Evolutionary conservation across 2,797 vertebrate genomes (phyloP), one percentile per base, ranked within the genome.

Genomic region (Helarctos malayanus): DNA sequence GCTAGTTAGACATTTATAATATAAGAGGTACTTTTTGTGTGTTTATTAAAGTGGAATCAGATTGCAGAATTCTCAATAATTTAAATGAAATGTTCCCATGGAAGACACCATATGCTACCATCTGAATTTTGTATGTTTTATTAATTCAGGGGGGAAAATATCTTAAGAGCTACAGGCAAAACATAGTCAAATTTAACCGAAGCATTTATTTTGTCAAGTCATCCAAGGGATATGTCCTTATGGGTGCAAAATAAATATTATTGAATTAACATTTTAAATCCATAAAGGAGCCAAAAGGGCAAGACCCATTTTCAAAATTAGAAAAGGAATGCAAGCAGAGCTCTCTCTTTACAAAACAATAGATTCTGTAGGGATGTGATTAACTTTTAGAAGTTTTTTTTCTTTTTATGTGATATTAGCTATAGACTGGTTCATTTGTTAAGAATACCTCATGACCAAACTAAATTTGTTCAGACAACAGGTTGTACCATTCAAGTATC

Each of bases 21-120:
- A 75, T 86, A 97, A 97, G 91, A 97, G 69, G 54, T 71, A 83
- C 73, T 97, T 97, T 94, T 96, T 75, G 86, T 86, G 69, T 97
- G 87, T 98, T 98, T 98, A 95, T 97, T 97, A 97, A 98, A 96
- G 69, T 89, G 38, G 73, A 97, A 92, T 97, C 94, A 84, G 94
- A 97, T 95, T 96, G 90, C 61, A 96, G 90, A 92, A 92, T 95
- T 95, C 92, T 97, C 81, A 98, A 73, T 96, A 97, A 97, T 97
- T 97, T 96, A 97, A 92, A 89, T 84, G 82, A 97, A 96, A 96
- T 93, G 79, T 97, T 97, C 86, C 65, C 94, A 93, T 85, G 90
- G 91, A 97, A 97, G 80, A 49, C 10, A 94, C 95, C 95, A 95
- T 97, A 97, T 96, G 97, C 78, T 96, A 63, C 71, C 82, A 89